Conservation (phyloP, 2,888 invertebrate genomes). For the Nudaria mundana region DNA sequence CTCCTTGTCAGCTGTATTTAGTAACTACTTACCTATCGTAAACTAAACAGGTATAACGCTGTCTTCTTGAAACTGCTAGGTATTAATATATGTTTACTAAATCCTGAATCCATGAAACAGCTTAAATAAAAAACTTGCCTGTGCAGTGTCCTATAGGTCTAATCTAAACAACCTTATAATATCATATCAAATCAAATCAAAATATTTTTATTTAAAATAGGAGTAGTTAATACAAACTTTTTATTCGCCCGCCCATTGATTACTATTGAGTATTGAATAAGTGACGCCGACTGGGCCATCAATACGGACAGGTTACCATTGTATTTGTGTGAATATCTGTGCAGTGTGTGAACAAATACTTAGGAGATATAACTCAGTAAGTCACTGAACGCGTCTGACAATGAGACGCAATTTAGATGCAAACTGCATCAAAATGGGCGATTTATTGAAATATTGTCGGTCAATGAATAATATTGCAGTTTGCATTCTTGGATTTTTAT, state of each 20-base stretch:
- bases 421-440: constrained; percentile 27
- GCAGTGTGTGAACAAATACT: constrained; percentile 18
- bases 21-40: not conserved
- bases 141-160: no score
- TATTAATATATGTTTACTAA: no score
- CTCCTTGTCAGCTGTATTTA: not conserved
- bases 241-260: not conserved
- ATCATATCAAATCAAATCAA: no score
- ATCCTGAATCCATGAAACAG: no score
- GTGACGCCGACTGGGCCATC: constrained; percentile 34
- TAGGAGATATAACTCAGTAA: constrained; percentile 10
- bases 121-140: no score
- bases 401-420: constrained; percentile 23
- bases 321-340: constrained; percentile 36
- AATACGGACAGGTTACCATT: constrained; percentile 34
- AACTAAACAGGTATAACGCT: no score
- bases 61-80: no score
- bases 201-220: no score
- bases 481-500: constrained; percentile 22
- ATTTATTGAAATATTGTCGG: constrained; percentile 32
- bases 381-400: constrained; percentile 21
- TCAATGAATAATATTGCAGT: constrained; percentile 22
- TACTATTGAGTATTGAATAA: constrained; percentile 30
- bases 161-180: no score
- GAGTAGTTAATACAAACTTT: no score